phyloP scores from a whole-genome alignment of 2,797 vertebrate genomes.

The Iguana delicatissima region DNA sequence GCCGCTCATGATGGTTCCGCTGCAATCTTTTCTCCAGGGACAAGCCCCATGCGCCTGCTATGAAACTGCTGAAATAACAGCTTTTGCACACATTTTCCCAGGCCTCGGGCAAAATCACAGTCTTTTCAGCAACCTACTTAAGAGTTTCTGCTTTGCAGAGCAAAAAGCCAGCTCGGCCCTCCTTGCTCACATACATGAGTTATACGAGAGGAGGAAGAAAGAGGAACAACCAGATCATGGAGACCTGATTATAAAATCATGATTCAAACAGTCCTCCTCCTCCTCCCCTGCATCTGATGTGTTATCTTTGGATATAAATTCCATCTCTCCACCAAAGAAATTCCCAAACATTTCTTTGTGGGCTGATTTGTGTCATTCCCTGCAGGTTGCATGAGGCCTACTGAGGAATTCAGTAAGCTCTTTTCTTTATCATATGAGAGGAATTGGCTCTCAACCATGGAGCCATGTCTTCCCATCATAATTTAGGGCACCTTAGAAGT shows the following conservation, averaged over 20 bases:
- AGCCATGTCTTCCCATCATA: too few relatives aligned
- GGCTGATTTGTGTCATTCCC: background rate
- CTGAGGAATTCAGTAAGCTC: background rate
- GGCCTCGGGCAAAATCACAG: rapidly evolving
- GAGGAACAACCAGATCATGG: background rate
- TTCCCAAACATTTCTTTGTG: background rate
- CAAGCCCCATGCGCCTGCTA: background rate
- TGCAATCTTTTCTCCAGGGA: background rate
- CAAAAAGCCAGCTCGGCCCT: background rate
- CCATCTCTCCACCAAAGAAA: background rate
- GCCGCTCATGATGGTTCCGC: background rate
- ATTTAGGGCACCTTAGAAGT: too few relatives aligned
- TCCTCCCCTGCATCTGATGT: background rate
- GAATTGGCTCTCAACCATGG: too few relatives aligned
- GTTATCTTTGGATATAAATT: background rate
- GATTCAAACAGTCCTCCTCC: background rate
- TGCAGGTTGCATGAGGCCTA: background rate
- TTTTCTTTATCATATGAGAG: background rate
- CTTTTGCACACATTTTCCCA: background rate
- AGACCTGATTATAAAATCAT: background rate
- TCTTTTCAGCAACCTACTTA: background rate
- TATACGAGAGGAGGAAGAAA: background rate
- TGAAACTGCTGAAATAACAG: rapidly evolving
- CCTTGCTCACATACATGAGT: rapidly evolving
- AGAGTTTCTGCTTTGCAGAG: background rate